Evolutionary conservation across 2,888 invertebrate genomes (phyloP).

Genomic region (Nomada hirtipes): DNA sequence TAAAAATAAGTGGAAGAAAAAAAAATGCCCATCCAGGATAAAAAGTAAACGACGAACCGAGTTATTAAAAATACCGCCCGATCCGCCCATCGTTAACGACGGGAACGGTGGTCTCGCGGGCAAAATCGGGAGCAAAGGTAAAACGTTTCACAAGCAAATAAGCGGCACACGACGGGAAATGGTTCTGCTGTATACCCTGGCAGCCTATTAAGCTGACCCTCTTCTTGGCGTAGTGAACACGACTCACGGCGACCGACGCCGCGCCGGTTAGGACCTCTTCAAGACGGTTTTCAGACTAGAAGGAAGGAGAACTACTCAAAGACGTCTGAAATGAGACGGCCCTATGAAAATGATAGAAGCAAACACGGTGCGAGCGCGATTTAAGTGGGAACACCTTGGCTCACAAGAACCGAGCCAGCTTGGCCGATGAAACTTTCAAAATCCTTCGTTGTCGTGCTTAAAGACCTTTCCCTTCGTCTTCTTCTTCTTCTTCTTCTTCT

Average conservation of each 20-base stretch:
- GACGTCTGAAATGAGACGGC: conserved; percentile 61
- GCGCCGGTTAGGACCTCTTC: conserved; percentile 51
- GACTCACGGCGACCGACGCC: conserved; percentile 23
- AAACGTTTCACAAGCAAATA: conserved; percentile 43
- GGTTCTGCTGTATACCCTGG: conserved; percentile 29
- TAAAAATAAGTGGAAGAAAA: too few relatives aligned
- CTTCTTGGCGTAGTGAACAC: conserved; percentile 30
- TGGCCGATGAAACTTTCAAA: conserved; percentile 49
- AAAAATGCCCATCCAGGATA: too few relatives aligned
- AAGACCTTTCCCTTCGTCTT: neutral
- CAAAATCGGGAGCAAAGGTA: conserved; percentile 22
- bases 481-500: too few relatives aligned
- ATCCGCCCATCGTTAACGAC: conserved; percentile 11
- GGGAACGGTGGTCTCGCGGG: neutral
- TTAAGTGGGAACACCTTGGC: conserved; percentile 44
- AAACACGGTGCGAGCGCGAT: conserved; percentile 48
- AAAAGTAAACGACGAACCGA: too few relatives aligned
- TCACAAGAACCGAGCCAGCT: neutral
- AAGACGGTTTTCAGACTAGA: conserved; percentile 54
- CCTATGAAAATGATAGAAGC: conserved; percentile 51
- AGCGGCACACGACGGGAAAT: conserved; percentile 23
- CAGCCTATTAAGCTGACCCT: conserved; percentile 66
- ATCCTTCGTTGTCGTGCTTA: conserved; percentile 7
- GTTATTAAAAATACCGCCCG: too few relatives aligned
- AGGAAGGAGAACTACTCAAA: conserved; percentile 58